Evolutionary conservation across 2,888 invertebrate species (phyloP), one percentile per base, ranked within the genome.

Genomic region (Brenthis hecate): DNA sequence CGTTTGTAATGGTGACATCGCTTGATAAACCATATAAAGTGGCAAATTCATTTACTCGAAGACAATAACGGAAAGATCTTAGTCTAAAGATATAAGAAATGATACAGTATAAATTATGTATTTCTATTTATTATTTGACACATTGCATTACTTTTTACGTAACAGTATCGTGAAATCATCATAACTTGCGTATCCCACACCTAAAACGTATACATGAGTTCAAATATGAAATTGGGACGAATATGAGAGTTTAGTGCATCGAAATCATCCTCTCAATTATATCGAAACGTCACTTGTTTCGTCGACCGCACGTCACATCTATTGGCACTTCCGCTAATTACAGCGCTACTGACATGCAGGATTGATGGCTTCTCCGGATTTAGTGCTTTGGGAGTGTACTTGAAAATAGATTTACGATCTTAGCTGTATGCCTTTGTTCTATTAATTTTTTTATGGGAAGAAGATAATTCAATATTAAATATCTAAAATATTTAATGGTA

Each of bases 271-370:
- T 61, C 65, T 69, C 60, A 67, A 79, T 79, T 73, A 68, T 69
- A 75, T 32, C 51, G 56, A 72, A 79, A 76, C 74, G 76, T 81
- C 82, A 85, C 85, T 85, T 81, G 82, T 83, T 79, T 77, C 69
- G 72, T 69, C 65, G 75, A 74, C 79, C 71, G 75, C 75, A 77
- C 78, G 76, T 77, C 74, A 76, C 72, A 77, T 77, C 57, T 71
- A 81, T 81, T 79, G 81, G 79, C 81, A 77, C 74, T 73, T 73
- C 77, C 66, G 69, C 80, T 81, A 84, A 85, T 84, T 83, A 81
- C 78, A 71, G 74, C 56, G 32, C 54, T 43, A 56, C 65, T 65
- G 48, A 58, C 68, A 50, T 50, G 11, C 53, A 13, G 8, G 28
- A 67, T 65, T 63, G 47, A 54, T 54, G 63, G 63, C 51, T 68